These are phyloP conservation scores for Nephila pilipes DNA, from an alignment of 1,140 invertebrate species.

Conservation along the genomic window DNA sequence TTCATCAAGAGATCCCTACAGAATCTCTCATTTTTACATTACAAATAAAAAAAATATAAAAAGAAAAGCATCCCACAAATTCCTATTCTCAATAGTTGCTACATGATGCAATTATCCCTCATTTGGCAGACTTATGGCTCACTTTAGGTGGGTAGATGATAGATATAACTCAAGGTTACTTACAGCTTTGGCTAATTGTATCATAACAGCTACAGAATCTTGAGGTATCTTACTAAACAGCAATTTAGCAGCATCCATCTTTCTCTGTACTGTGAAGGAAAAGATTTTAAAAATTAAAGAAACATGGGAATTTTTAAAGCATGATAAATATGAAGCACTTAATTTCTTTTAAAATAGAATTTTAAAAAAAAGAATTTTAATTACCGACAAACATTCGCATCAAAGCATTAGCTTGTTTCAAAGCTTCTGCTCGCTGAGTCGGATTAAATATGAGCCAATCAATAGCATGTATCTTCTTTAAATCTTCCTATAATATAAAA, in stretches of 20 bases:
- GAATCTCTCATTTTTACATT: too few species aligned
- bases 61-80: too few species aligned
- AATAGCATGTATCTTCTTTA: slow-evolving; percentile 89
- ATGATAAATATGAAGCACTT: background rate
- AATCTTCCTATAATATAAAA: slow-evolving; percentile 83
- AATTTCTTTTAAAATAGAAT: background rate
- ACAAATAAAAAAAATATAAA: too few species aligned
- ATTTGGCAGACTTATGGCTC: too few species aligned
- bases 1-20: too few species aligned
- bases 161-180: too few species aligned
- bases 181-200: slow-evolving; percentile 78
- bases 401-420: slow-evolving; percentile 94
- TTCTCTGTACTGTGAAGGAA: slow-evolving; percentile 68
- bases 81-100: too few species aligned
- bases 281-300: background rate
- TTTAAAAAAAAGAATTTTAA: background rate
- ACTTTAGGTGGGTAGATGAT: too few species aligned
- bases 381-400: slow-evolving; percentile 89
- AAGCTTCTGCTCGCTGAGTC: slow-evolving; percentile 88
- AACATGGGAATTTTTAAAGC: background rate
- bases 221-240: slow-evolving; percentile 79
- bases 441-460: slow-evolving; percentile 93
- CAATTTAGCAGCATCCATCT: slow-evolving; percentile 78
- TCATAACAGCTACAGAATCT: slow-evolving; percentile 86
- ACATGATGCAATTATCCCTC: too few species aligned